Evolutionary conservation across 2,113 vertebrate species (phyloP).

Genomic region (Penelope pileata): DNA sequence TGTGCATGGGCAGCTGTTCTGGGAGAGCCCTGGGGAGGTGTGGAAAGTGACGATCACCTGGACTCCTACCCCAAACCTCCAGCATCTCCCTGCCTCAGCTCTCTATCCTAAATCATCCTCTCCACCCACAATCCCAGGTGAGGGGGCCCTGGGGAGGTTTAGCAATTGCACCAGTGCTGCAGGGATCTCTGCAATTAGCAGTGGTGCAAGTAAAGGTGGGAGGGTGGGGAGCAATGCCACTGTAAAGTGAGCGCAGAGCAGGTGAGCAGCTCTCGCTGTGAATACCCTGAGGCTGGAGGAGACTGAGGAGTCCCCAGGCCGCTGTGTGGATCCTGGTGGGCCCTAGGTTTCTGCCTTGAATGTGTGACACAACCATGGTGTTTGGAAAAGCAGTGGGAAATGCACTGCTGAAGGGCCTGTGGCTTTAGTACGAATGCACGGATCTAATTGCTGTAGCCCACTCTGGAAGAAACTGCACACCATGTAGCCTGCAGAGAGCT

Average conservation of each 20-base stretch:
- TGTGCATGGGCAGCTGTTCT: background rate
- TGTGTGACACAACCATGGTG: background rate
- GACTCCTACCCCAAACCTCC: background rate
- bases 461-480: rapidly evolving
- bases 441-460: background rate
- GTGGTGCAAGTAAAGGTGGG: background rate
- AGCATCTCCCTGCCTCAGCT: background rate
- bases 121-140: background rate
- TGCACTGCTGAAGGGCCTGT: background rate
- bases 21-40: background rate
- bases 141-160: background rate
- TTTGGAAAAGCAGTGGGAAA: background rate
- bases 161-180: background rate
- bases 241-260: background rate
- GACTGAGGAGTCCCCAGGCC: rapidly evolving
- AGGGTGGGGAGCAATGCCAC: background rate
- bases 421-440: background rate
- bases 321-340: background rate
- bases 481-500: background rate
- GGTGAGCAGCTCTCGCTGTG: background rate
- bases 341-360: background rate
- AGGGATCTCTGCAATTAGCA: background rate
- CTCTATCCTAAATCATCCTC: background rate
- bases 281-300: background rate
- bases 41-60: background rate